Base-by-base conservation (phyloP, 2,797 vertebrate species). In the Psittacula echo region DNA sequence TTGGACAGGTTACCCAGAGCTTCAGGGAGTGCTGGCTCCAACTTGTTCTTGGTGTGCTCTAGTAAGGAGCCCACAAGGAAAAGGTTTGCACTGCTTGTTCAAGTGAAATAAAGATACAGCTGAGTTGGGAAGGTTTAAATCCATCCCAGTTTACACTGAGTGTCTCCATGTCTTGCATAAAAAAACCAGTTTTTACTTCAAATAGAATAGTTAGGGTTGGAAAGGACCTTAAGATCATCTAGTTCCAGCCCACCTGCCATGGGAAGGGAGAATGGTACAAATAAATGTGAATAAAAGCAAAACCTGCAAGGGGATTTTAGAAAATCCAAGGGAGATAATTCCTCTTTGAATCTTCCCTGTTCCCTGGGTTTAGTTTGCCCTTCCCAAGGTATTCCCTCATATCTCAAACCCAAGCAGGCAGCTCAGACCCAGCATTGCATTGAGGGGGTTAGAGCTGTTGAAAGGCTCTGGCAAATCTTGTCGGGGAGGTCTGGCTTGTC, bases 401-500 rank as follows among this genome's bases (percentile, higher is more conserved):
- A 29, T 32, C 64, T 50, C 11, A 27, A 67, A 77, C 4, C 24
- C 0, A 1, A 24, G 18, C 73, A 71, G 58, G 56, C 60, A 87
- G 77, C 76, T 85, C 66, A 54, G 34, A 7, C 39, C 73, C n/a
- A 26, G 75, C 39, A 0, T 45, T 58, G 42, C 26, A 22, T 66
- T 78, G 79, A 37, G 56, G n/a, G n/a, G 34, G 15, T 3, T 42
- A 56, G 61, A 42, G 17, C 21, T 53, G 68, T 9, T 75, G 76
- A 72, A 72, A 81, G 66, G 87, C 80, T 71, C 66, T 79, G 47
- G 66, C 45, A 91, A 39, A 64, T 67, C 75, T 56, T 51, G 72
- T 93, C 78, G 47, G 89, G 92, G 65, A 87, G 71, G 45, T 87
- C 82, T 86, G 61, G 62, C 73, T 78, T 75, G n/a, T 51, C 76